Conservation (phyloP, 1,140 invertebrate genomes). For the Ditylenchus dipsaci region DNA sequence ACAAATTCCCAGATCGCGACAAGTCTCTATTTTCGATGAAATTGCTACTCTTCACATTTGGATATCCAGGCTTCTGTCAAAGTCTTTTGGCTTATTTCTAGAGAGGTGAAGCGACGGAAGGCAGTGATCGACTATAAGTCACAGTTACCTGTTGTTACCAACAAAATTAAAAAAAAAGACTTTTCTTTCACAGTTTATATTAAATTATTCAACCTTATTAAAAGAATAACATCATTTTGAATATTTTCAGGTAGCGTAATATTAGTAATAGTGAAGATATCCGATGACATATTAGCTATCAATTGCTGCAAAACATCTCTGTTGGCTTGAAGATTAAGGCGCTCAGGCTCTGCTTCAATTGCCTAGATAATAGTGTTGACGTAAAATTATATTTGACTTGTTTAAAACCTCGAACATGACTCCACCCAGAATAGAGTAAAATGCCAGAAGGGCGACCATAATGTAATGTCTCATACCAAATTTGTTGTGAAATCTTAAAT, state of each 20-base stretch:
- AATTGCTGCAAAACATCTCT: slow-evolving; percentile 21
- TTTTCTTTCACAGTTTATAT: background rate
- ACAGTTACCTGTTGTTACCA: no score
- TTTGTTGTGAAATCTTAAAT: slow-evolving; percentile 34
- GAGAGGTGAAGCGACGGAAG: no score
- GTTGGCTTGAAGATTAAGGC: slow-evolving; percentile 15
- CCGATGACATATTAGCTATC: slow-evolving; percentile 16
- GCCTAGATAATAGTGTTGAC: slow-evolving; percentile 4
- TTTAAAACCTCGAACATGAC: slow-evolving; percentile 18
- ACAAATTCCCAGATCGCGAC: no score
- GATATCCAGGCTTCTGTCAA: no score
- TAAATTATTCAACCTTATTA: slow-evolving; percentile 1
- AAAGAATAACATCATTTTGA: background rate
- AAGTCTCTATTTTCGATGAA: no score
- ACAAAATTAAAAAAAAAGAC: background rate
- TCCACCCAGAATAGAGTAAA: slow-evolving; percentile 26
- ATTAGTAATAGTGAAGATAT: background rate
- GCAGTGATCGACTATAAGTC: no score
- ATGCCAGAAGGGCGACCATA: slow-evolving; percentile 17
- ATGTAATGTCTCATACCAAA: slow-evolving; percentile 38
- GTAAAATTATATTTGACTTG: background rate
- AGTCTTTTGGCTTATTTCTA: no score
- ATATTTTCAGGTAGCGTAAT: background rate
- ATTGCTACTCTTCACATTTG: no score
- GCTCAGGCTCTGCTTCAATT: slow-evolving; percentile 33